phyloP scores from a whole-genome alignment of 2,113 vertebrate species.

The Callocephalon fimbriatum region DNA sequence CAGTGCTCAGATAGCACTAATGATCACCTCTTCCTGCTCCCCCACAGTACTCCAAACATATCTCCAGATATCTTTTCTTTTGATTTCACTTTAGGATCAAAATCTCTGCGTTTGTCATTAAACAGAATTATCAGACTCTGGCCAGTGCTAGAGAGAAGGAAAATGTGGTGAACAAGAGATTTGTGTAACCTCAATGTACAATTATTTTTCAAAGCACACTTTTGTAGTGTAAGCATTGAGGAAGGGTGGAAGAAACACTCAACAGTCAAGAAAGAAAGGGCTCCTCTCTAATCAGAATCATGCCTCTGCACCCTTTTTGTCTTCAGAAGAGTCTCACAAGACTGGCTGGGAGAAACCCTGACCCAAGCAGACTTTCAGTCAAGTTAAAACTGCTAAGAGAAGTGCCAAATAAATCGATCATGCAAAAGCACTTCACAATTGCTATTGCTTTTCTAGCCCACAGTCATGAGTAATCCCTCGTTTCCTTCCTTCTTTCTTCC shows the following conservation, averaged over 20 bases:
- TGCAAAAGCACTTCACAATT: background rate
- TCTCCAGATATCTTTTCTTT: background rate
- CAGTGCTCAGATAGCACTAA: background rate
- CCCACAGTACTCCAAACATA: background rate
- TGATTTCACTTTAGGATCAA: background rate
- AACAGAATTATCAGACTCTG: background rate
- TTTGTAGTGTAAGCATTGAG: background rate
- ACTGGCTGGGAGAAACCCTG: background rate
- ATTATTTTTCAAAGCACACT: background rate
- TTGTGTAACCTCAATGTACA: background rate
- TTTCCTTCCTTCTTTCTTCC: conserved; percentile 60
- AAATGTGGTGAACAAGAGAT: background rate
- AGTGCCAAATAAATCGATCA: background rate
- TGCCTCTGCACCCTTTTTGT: background rate
- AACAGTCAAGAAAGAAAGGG: background rate
- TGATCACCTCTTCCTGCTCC: background rate
- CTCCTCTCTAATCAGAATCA: background rate
- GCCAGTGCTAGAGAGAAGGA: background rate
- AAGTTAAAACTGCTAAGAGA: background rate
- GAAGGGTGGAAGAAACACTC: background rate
- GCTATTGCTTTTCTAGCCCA: conserved; percentile 29
- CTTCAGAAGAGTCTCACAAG: background rate
- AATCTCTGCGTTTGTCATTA: background rate
- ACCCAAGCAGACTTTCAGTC: background rate
- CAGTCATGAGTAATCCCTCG: conserved; percentile 39